phyloP scores from a whole-genome alignment of 2,888 invertebrate genomes.

The Temnothorax unifasciatus region DNA sequence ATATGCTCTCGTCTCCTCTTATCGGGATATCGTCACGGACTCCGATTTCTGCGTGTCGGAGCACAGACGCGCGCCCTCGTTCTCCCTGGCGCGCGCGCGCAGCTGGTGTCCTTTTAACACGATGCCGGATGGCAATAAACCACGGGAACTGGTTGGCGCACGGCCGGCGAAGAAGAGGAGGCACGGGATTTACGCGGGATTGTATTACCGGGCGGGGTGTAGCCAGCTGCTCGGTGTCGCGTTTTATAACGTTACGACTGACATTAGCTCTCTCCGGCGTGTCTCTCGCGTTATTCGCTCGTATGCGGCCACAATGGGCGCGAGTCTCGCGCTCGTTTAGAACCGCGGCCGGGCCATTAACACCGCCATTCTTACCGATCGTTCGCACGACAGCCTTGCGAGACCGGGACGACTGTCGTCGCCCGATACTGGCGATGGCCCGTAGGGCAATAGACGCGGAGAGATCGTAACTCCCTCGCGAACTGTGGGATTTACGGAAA shows the following conservation, averaged over 20 bases:
- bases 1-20: slow-evolving; percentile 14
- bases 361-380: slow-evolving; percentile 34
- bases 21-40: slow-evolving; percentile 43
- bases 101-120: slow-evolving; percentile 72
- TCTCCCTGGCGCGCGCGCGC: slow-evolving; percentile 5
- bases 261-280: slow-evolving; percentile 68
- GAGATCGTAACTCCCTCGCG: slow-evolving; percentile 5
- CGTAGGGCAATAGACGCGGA: neutral
- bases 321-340: slow-evolving; percentile 46
- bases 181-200: slow-evolving; percentile 80
- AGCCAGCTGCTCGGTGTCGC: slow-evolving; percentile 79
- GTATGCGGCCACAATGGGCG: slow-evolving; percentile 50
- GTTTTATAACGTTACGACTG: slow-evolving; percentile 79
- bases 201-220: slow-evolving; percentile 76
- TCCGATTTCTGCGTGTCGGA: slow-evolving; percentile 61
- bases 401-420: slow-evolving; percentile 2
- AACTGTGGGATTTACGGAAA: slow-evolving; percentile 12
- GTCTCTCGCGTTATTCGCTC: slow-evolving; percentile 43
- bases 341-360: slow-evolving; percentile 36
- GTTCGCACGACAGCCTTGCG: neutral
- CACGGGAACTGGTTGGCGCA: slow-evolving; percentile 67
- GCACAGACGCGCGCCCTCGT: neutral
- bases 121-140: slow-evolving; percentile 73
- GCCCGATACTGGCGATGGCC: neutral
- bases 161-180: slow-evolving; percentile 62